These are phyloP conservation scores for Allolobophora icterica DNA, from an alignment of 2,888 invertebrate species.

Conservation along the genomic window DNA sequence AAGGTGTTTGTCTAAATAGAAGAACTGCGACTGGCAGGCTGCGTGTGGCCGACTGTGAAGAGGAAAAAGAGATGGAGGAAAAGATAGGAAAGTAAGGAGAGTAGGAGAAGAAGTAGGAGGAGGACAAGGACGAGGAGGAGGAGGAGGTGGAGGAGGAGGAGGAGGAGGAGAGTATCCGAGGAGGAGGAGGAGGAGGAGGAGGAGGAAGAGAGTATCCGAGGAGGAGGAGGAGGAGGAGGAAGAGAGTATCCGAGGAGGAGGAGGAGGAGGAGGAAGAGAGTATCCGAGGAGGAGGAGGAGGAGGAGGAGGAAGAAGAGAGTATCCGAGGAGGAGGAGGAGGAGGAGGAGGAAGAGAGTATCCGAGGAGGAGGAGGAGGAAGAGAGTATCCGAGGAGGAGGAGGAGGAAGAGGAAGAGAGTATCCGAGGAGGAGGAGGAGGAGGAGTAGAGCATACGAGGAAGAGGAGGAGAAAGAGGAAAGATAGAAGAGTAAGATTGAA, in stretches of 20 bases:
- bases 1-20: not conserved
- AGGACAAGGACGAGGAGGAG: no score
- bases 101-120: not conserved
- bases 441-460: not conserved
- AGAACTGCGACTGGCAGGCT: not conserved
- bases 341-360: no score
- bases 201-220: not conserved
- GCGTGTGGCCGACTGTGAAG: not conserved
- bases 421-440: not conserved
- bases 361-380: not conserved
- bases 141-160: not conserved
- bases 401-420: not conserved
- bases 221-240: not conserved
- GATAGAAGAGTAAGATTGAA: not conserved
- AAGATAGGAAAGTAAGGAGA: not conserved
- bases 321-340: no score
- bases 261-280: no score
- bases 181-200: not conserved
- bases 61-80: not conserved
- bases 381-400: not conserved
- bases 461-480: not conserved
- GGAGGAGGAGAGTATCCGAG: not conserved
- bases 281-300: not conserved
- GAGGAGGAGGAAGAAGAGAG: not conserved
- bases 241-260: no score